Conservation (phyloP, 2,888 invertebrate species). For the Sussaba pulchella region DNA sequence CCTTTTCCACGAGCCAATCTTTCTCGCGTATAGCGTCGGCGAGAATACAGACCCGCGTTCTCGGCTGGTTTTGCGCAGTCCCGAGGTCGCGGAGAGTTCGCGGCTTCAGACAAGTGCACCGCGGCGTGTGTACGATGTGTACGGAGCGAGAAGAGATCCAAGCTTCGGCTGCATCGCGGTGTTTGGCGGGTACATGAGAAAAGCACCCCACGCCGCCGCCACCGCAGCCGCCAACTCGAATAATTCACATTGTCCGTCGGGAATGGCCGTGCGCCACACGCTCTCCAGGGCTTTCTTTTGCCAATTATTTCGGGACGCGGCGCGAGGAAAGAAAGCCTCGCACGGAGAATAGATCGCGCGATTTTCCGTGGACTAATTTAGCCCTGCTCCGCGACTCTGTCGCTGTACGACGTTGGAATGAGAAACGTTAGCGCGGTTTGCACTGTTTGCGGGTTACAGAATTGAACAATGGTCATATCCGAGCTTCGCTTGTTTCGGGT, state of each 20-base stretch:
- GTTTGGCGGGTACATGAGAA: constrained; percentile 64
- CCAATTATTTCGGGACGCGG: constrained; percentile 83
- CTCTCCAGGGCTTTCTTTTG: constrained; percentile 82
- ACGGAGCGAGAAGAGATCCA: constrained; percentile 9
- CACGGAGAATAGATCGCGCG: constrained; percentile 82
- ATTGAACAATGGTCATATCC: constrained; percentile 23
- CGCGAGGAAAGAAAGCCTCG: constrained; percentile 83
- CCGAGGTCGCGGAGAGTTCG: constrained; percentile 64
- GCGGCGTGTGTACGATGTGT: background rate
- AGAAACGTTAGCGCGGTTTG: constrained; percentile 40
- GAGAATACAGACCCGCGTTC: constrained; percentile 53
- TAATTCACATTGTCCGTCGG: constrained; percentile 84
- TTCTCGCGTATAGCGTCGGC: constrained; percentile 34
- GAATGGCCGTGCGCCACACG: constrained; percentile 75
- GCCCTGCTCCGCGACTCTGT: constrained; percentile 61
- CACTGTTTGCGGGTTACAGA: constrained; percentile 44
- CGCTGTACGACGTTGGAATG: constrained; percentile 43
- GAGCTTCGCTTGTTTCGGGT: constrained; percentile 43
- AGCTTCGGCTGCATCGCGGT: constrained; percentile 49
- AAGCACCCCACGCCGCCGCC: constrained; percentile 76
- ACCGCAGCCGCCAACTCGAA: constrained; percentile 80
- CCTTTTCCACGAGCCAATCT: constrained; percentile 32
- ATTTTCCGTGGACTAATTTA: constrained; percentile 83
- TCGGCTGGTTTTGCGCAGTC: constrained; percentile 50
- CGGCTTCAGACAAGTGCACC: constrained; percentile 48